Percentiles rank a stretch among this genome's conserved stretches.
phyloP scores from a whole-genome alignment of 2,113 vertebrate species.

The Rhinolophus sinicus region DNA sequence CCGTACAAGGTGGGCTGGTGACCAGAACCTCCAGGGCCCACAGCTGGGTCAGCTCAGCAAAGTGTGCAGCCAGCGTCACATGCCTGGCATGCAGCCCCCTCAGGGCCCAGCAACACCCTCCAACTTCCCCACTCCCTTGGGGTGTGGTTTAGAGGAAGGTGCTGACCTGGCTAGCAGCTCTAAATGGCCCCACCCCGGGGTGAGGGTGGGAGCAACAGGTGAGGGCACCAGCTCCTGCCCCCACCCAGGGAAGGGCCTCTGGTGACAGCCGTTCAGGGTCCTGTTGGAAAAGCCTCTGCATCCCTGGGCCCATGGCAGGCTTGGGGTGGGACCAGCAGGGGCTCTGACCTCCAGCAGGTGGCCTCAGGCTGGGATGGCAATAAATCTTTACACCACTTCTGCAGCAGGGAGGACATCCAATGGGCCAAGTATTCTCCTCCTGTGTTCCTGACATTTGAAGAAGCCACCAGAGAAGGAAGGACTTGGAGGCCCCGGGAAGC shows the following conservation, averaged over 20 bases:
- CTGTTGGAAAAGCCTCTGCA: background rate
- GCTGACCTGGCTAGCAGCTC: background rate
- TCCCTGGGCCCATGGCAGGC: background rate
- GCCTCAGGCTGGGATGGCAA: background rate
- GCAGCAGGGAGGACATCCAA: background rate
- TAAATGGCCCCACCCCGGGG: background rate
- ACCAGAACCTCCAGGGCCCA: accelerated
- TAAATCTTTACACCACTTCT: background rate
- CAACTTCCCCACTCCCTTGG: no score
- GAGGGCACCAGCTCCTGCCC: background rate
- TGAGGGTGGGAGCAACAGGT: background rate
- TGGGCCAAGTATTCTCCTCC: background rate
- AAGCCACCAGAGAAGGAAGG: background rate
- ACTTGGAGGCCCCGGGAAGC: accelerated
- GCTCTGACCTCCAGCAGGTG: constrained; percentile 29
- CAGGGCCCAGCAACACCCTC: background rate
- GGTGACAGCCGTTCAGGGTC: accelerated
- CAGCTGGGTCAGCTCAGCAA: background rate
- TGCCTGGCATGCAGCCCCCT: accelerated
- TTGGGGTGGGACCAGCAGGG: background rate
- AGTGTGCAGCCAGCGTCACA: background rate
- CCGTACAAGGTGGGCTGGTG: accelerated
- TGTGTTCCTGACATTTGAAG: background rate
- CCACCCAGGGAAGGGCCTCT: background rate
- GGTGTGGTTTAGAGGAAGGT: background rate